phyloP scores from a whole-genome alignment of 1,140 invertebrate species.

The Bradynema listronoti region DNA sequence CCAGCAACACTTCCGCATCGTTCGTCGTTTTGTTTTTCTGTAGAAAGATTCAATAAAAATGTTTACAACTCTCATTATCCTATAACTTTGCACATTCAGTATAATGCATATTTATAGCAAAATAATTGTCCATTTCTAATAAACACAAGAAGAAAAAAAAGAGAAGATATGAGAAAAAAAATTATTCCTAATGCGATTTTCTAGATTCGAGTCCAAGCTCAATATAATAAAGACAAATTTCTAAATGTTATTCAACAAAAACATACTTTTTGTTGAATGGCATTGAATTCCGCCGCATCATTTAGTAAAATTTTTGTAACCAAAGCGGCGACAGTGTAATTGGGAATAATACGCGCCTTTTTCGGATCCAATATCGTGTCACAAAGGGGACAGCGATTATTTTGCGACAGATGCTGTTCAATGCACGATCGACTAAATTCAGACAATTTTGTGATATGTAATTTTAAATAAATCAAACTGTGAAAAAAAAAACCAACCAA shows the following conservation, averaged over 20 bases:
- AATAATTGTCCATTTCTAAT: neutral
- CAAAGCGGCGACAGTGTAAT: constrained; percentile 74
- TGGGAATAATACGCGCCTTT: constrained; percentile 72
- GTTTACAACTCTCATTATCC: neutral
- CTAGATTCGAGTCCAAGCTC: constrained; percentile 1
- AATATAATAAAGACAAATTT: constrained; percentile 3
- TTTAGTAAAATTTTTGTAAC: constrained; percentile 67
- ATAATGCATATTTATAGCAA: neutral
- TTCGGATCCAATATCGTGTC: constrained; percentile 31
- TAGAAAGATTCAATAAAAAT: constrained; percentile 13
- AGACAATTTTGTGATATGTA: constrained; percentile 20
- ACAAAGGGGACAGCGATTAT: constrained; percentile 69
- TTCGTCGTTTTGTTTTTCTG: constrained; percentile 14
- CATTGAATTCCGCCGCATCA: neutral
- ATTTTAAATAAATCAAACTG: constrained; percentile 7
- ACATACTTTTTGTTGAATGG: neutral
- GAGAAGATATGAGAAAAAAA: too few species aligned
- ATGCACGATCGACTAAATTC: constrained; percentile 67
- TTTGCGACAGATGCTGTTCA: constrained; percentile 70
- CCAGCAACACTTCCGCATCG: constrained; percentile 10
- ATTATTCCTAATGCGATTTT: too few species aligned
- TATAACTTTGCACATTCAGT: neutral
- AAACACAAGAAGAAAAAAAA: too few species aligned
- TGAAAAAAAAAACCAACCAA: constrained; percentile 65
- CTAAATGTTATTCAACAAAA: constrained; percentile 11